Conservation (phyloP, 2,888 invertebrate genomes). For the Himalopsyche tibetana region DNA sequence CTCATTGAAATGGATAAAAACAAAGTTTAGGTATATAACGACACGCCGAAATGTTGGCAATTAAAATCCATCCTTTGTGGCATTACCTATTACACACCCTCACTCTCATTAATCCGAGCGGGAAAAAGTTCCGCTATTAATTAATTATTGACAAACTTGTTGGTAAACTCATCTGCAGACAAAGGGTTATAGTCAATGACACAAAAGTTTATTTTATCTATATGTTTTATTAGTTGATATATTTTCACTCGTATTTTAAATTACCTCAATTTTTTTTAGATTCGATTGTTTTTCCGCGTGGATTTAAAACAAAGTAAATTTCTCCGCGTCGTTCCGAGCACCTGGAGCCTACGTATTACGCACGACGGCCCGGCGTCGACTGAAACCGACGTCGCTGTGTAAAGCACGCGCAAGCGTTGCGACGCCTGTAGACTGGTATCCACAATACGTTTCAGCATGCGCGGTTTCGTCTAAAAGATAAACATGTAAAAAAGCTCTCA, state of each 20-base stretch:
- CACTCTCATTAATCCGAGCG: conserved; percentile 31
- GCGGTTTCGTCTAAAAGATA: conserved; percentile 26
- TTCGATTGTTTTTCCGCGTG: conserved; percentile 35
- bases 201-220: no score
- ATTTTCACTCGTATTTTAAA: no score
- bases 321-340: background rate
- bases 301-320: conserved; percentile 10
- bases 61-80: conserved; percentile 40
- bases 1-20: conserved; percentile 39
- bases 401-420: conserved; percentile 47
- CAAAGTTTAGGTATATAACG: conserved; percentile 10
- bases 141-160: conserved; percentile 42
- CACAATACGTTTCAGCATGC: conserved; percentile 40
- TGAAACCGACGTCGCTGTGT: conserved; percentile 48
- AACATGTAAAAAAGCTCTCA: conserved; percentile 39
- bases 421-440: conserved; percentile 8
- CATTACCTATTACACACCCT: conserved; percentile 23
- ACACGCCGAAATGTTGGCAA: conserved; percentile 32
- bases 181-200: conserved; percentile 5
- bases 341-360: conserved; percentile 47
- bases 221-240: no score
- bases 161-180: conserved; percentile 14
- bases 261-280: background rate
- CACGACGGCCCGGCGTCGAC: conserved; percentile 64
- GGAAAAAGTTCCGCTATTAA: conserved; percentile 38